Conservation (phyloP, 2,888 invertebrate species). For the Brenthis daphne region DNA sequence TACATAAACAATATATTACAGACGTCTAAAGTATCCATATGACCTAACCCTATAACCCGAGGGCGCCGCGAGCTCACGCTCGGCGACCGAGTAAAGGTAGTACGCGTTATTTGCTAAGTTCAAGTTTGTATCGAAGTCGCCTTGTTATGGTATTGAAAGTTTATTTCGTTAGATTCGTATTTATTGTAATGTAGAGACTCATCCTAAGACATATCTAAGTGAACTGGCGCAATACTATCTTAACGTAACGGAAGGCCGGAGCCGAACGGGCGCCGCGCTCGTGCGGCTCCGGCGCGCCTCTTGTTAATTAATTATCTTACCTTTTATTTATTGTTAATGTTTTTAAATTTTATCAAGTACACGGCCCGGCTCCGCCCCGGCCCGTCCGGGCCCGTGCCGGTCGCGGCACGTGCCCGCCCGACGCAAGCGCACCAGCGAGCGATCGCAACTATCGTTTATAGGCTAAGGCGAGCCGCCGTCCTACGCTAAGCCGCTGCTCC, state of each 20-base stretch:
- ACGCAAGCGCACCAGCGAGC: constrained; percentile 36
- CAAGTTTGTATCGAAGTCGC: constrained; percentile 19
- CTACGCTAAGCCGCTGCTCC: constrained; percentile 48
- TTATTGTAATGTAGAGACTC: constrained; percentile 33
- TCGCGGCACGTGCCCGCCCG: constrained; percentile 31
- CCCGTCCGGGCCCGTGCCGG: constrained; percentile 5
- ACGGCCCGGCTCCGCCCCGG: neutral
- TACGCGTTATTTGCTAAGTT: too few relatives aligned
- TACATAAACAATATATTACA: constrained; percentile 12
- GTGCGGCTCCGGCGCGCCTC: constrained; percentile 25
- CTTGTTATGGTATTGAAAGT: constrained; percentile 38
- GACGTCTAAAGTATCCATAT: neutral
- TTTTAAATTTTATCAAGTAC: constrained; percentile 60
- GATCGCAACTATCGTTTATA: too few relatives aligned
- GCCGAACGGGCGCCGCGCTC: too few relatives aligned
- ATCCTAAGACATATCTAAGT: constrained; percentile 42
- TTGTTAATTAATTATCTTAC: constrained; percentile 27
- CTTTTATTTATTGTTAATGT: constrained; percentile 59
- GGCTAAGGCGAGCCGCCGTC: constrained; percentile 14
- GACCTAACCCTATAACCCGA: neutral
- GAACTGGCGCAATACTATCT: constrained; percentile 32
- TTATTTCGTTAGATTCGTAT: constrained; percentile 35
- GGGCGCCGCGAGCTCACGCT: too few relatives aligned
- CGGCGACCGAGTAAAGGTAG: too few relatives aligned
- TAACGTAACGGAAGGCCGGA: too few relatives aligned